Evolutionary conservation across 2,113 vertebrate genomes (phyloP), one percentile per base, ranked within the genome.

Genomic region (Tinamus guttatus): DNA sequence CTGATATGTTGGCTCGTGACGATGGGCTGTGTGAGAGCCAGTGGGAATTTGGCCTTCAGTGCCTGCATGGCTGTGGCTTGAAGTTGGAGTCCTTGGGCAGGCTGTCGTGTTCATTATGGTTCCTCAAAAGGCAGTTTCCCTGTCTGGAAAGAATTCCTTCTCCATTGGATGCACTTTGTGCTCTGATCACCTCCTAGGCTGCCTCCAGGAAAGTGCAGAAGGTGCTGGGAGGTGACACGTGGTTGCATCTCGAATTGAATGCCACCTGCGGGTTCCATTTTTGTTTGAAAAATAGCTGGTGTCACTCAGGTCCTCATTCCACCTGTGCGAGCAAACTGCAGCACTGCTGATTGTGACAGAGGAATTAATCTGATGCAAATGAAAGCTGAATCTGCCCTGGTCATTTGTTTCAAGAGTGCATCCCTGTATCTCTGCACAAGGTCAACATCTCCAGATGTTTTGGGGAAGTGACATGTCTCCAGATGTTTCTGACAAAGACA

Each of bases 311-410:
- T 47, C 40, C 34, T 28, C 0, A 1, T 38, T 65, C 38, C 36
- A 6, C 16, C 1, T 1, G 3, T 17, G 20, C 22, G 15, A 6
- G 17, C 24, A 5, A 2, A 15, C 19, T 22, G 59, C 36, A 62
- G 28, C 1, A 2, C 51, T 62, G 41, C 41, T 62, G 41, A 5
- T 36, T 38, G 25, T 47, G 63, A 9, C 17, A 17, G 34, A 36
- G 40, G 34, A 4, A 11, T 25, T 19, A 13, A 41, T 9, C 7
- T 7, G 11, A 21, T 59, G 54, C 32, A n/a, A 58, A 13, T 13
- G 30, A 32, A 74, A 36, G 20, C 36, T 8, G 15, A 40, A 68
- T 27, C 30, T 1, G 5, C 13, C 17, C n/a, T 41, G 45, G 9
- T 67, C 22, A 49, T 51, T 38, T 8, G 3, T 27, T 41, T n/a